Percentiles rank a stretch among this genome's conserved stretches.
Conservation (phyloP, 1,140 invertebrate genomes). For the Drosophila yakuba region DNA sequence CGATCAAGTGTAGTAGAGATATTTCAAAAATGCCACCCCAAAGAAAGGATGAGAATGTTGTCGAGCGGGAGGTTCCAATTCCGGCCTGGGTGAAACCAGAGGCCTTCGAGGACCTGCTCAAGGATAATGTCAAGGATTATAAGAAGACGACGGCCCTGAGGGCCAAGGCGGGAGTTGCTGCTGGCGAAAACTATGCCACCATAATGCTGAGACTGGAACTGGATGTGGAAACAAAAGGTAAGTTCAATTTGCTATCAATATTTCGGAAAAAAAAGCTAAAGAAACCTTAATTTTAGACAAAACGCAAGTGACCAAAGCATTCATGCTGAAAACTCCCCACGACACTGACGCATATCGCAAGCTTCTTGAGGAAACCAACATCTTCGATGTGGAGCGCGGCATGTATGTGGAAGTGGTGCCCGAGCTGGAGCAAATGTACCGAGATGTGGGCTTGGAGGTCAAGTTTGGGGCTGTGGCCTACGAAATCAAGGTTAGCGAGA, state of each 20-base stretch:
- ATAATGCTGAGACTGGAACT: conserved; percentile 66
- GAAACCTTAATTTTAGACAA: conserved; percentile 30
- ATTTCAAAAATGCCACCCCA: conserved; percentile 36
- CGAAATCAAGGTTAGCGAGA: conserved; percentile 28
- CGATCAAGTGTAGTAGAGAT: neutral
- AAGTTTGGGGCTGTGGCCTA: conserved; percentile 69
- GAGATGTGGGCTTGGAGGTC: conserved; percentile 58
- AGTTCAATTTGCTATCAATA: neutral
- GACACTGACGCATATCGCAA: conserved; percentile 27
- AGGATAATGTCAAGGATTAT: conserved; percentile 61
- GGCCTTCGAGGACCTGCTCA: conserved; percentile 83
- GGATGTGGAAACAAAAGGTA: conserved; percentile 59
- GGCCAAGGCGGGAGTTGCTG: conserved; percentile 41
- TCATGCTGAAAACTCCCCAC: conserved; percentile 67
- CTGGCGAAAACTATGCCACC: conserved; percentile 75
- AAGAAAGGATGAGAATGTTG: conserved; percentile 17
- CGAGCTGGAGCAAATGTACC: conserved; percentile 73
- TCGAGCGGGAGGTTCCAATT: neutral
- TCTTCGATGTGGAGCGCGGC: conserved; percentile 59
- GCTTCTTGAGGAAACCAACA: conserved; percentile 24
- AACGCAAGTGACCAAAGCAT: conserved; percentile 30
- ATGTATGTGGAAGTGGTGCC: conserved; percentile 65
- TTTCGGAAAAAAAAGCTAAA: neutral
- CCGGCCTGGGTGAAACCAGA: conserved; percentile 84
- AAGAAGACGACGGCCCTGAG: conserved; percentile 60